Percentiles rank a stretch among this genome's conserved stretches.
phyloP scores from a whole-genome alignment of 2,797 vertebrate species.

The Tapirus indicus region DNA sequence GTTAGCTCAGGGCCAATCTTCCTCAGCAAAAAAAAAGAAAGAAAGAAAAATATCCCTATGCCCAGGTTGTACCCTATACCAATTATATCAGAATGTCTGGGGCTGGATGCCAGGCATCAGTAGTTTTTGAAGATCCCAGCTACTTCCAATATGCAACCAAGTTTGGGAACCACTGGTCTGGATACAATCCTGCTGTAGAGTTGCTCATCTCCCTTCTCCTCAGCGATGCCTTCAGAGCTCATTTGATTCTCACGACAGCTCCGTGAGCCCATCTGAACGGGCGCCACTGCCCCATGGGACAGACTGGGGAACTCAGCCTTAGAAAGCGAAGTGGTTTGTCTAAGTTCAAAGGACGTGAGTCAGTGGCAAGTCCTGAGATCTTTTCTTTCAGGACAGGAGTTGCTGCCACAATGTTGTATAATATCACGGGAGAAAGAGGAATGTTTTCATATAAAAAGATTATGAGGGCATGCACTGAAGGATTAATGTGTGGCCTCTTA shows the following conservation, averaged over 20 bases:
- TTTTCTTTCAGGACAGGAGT: background rate
- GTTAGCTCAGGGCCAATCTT: no score
- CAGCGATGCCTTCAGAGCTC: background rate
- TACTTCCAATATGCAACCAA: background rate
- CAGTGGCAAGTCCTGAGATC: background rate
- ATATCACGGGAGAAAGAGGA: background rate
- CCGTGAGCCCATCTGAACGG: background rate
- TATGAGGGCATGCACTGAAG: background rate
- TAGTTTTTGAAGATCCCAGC: background rate
- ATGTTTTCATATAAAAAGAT: background rate
- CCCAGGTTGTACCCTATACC: background rate
- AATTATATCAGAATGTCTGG: background rate
- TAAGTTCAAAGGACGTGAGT: background rate
- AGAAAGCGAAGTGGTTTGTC: background rate
- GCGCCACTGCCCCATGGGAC: background rate
- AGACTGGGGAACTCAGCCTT: background rate
- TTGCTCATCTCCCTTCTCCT: background rate
- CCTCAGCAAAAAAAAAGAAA: no score
- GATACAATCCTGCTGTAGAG: background rate
- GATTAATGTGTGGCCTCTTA: background rate
- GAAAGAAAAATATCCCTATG: background rate
- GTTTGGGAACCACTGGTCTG: background rate
- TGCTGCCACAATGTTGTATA: no score
- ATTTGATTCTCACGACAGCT: background rate
- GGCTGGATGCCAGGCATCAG: background rate